Conservation (phyloP, 2,888 invertebrate species). For the Lasiommata megera region DNA sequence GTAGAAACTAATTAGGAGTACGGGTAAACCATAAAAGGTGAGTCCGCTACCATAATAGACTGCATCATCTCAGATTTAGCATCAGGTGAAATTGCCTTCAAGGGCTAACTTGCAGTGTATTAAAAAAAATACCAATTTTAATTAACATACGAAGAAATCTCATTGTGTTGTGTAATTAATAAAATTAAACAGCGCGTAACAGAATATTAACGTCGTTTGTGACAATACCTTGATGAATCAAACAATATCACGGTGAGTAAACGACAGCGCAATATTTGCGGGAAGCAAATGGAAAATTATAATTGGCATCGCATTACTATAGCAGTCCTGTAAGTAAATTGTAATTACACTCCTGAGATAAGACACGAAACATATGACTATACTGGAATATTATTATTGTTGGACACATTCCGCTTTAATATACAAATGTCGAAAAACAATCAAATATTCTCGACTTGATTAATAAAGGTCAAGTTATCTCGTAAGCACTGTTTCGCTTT, state of each 20-base stretch:
- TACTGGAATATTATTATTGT: neutral
- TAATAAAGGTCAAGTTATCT: too few species aligned
- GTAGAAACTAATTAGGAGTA: too few species aligned
- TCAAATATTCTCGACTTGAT: too few species aligned
- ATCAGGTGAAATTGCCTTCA: too few species aligned
- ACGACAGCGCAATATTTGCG: neutral
- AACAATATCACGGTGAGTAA: slow-evolving; percentile 9
- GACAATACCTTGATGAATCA: slow-evolving; percentile 8
- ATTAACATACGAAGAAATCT: too few species aligned
- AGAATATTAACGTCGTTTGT: neutral
- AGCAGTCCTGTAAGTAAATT: slow-evolving; percentile 2
- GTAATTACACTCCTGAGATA: slow-evolving; percentile 12
- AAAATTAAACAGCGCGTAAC: neutral
- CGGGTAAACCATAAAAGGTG: too few species aligned
- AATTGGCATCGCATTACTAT: slow-evolving; percentile 11
- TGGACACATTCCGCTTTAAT: neutral
- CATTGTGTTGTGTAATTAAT: neutral
- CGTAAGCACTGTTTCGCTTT: too few species aligned
- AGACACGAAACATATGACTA: slow-evolving; percentile 8
- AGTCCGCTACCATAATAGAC: too few species aligned
- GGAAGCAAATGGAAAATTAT: slow-evolving; percentile 13
- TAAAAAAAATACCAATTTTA: too few species aligned
- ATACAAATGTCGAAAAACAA: neutral
- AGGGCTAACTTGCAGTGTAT: too few species aligned
- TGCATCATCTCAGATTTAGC: too few species aligned